Evolutionary conservation across 2,888 invertebrate genomes (phyloP).

Genomic region (Imbricaverruca yamaguchii): DNA sequence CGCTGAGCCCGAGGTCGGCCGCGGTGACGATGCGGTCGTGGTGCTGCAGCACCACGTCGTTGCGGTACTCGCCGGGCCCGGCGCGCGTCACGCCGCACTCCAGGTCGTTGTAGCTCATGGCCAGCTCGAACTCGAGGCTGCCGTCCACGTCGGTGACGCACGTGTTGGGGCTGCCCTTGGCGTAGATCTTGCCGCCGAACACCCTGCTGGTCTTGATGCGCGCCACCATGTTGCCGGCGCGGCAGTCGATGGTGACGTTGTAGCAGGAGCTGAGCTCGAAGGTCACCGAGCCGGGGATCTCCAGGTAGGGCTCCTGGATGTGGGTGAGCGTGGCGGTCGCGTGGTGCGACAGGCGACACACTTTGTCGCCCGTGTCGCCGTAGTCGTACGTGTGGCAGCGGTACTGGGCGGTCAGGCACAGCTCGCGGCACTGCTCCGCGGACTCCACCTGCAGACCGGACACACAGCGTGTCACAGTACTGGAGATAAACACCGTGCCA

Average conservation of each 20-base stretch:
- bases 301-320: constrained; percentile 38
- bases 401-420: constrained; percentile 36
- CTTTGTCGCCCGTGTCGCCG: constrained; percentile 86
- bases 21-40: constrained; percentile 93
- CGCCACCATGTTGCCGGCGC: constrained; percentile 81
- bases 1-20: constrained; percentile 83
- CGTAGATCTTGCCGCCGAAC: constrained; percentile 90
- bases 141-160: constrained; percentile 83
- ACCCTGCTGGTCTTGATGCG: constrained; percentile 83
- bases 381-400: constrained; percentile 88
- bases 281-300: constrained; percentile 78
- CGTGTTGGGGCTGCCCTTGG: constrained; percentile 86
- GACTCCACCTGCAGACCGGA: constrained; percentile 32
- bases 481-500: too few species aligned
- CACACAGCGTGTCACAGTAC: too few species aligned
- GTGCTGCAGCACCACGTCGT: constrained; percentile 83
- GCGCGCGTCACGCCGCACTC: constrained; percentile 89
- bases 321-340: constrained; percentile 72
- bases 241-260: constrained; percentile 88
- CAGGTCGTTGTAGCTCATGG: constrained; percentile 84
- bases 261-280: constrained; percentile 89
- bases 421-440: constrained; percentile 37
- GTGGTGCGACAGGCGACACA: constrained; percentile 86
- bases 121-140: constrained; percentile 80
- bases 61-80: constrained; percentile 74